Evolutionary conservation across 1,140 invertebrate species (phyloP).

Genomic region (Megathymus violae): DNA sequence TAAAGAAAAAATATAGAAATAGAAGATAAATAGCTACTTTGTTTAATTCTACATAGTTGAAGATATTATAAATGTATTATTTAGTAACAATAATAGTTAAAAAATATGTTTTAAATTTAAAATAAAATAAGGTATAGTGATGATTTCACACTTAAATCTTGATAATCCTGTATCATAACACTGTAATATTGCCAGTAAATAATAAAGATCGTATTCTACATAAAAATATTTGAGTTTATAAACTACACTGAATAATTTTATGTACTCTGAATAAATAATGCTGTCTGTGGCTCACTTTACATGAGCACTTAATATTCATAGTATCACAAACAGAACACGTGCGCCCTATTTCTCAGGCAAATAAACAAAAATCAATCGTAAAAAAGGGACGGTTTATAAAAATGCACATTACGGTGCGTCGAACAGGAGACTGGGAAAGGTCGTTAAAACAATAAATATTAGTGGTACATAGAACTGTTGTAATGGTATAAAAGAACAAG

Average conservation of each 20-base stretch:
- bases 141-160: too few species aligned
- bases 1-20: too few species aligned
- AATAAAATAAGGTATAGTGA: too few species aligned
- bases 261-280: slow-evolving; percentile 14
- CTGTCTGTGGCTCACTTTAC: slow-evolving; percentile 13
- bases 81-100: too few species aligned
- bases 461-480: slow-evolving; percentile 9
- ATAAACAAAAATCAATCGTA: slow-evolving; percentile 30
- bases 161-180: too few species aligned
- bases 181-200: too few species aligned
- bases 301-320: slow-evolving; percentile 28
- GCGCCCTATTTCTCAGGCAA: slow-evolving; percentile 23
- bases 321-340: slow-evolving; percentile 23
- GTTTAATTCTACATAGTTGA: too few species aligned
- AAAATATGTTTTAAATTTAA: too few species aligned
- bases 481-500: slow-evolving; percentile 2
- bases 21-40: too few species aligned
- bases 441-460: slow-evolving; percentile 34
- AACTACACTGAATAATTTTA: too few species aligned
- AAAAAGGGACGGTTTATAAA: slow-evolving; percentile 27
- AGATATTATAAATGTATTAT: too few species aligned
- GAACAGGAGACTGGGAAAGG: slow-evolving; percentile 17
- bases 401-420: slow-evolving; percentile 17
- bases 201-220: neutral
- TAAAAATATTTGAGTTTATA: neutral